Percentiles rank a stretch among this genome's conserved stretches.
Evolutionary conservation across 2,888 invertebrate genomes (phyloP).

Genomic region (Cryptus armator): DNA sequence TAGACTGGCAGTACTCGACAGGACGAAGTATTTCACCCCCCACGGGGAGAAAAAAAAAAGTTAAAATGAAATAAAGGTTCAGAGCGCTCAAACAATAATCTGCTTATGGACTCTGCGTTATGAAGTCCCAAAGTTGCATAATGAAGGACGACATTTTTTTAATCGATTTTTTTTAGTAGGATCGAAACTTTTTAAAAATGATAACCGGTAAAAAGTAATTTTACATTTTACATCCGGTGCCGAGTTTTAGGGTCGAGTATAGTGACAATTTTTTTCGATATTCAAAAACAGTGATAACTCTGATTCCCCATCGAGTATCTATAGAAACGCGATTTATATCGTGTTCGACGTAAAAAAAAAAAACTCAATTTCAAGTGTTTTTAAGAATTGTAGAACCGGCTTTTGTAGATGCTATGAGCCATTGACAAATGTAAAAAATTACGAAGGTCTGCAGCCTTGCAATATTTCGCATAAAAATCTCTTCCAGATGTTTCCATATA

Average conservation of each 20-base stretch:
- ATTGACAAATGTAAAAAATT: too few relatives aligned
- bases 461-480: too few relatives aligned
- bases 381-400: too few relatives aligned
- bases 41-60: background rate
- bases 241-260: background rate
- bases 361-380: too few relatives aligned
- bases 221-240: background rate
- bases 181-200: background rate
- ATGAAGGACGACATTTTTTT: background rate
- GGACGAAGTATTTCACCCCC: conserved; percentile 4
- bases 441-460: too few relatives aligned
- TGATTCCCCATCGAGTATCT: too few relatives aligned
- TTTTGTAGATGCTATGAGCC: too few relatives aligned
- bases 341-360: too few relatives aligned
- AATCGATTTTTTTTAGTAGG: background rate
- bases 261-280: too few relatives aligned
- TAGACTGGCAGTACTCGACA: conserved; percentile 20
- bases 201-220: background rate
- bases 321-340: too few relatives aligned
- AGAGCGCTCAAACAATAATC: conserved; percentile 23
- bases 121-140: background rate
- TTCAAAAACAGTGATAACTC: too few relatives aligned
- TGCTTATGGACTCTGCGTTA: background rate
- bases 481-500: too few relatives aligned
- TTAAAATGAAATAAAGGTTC: conserved; percentile 16